Evolutionary conservation across 2,113 vertebrate genomes (phyloP), one percentile per base, ranked within the genome.

Genomic region (Oncorhynchus gorbuscha): DNA sequence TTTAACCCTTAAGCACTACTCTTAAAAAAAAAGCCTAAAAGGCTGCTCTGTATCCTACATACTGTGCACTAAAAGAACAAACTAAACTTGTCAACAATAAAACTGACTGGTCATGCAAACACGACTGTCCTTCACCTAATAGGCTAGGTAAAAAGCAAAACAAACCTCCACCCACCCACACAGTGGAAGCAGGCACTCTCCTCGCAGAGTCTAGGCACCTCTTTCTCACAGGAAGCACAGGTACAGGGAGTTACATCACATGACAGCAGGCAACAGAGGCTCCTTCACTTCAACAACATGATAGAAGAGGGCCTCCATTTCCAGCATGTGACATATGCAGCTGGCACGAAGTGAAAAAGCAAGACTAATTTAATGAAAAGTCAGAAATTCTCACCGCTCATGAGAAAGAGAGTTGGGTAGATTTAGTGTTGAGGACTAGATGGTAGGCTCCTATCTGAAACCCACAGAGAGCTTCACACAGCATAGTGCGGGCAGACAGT

Each of bases 121-220:
- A 24, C 16, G 11, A 5, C 12, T 66, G 26, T 66, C 26, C 39
- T 45, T 45, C 39, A 45, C 39, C 26, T 5, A 62, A n/a, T 7
- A 62, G 59, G 18, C 18, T 62, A 22, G 59, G 3, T 55, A 55
- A 55, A 51, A 62, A 62, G n/a, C n/a, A 62, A 24, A 20, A 22
- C 18, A 62, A 62, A 22, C n/a, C 3, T 8, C 5, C 22, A n/a
- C 7, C 30, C 14, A 69, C 8, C 30, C 3, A 73, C 35, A 35
- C 13, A 32, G 22, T 35, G 32, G 35, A 26, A 35, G 30, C 22
- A 66, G 64, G 24, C 26, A 69, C 1, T 12, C 32, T 28, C 55
- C 5, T 18, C 7, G 24, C n/a, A 71, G 71, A 80, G 74, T 72
- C 71, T 76, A 5, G 3, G 16, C 35, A 70, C n/a, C 16, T 65